These are phyloP conservation scores for Willisornis vidua DNA, from an alignment of 2,113 vertebrate genomes.

Conservation along the genomic window DNA sequence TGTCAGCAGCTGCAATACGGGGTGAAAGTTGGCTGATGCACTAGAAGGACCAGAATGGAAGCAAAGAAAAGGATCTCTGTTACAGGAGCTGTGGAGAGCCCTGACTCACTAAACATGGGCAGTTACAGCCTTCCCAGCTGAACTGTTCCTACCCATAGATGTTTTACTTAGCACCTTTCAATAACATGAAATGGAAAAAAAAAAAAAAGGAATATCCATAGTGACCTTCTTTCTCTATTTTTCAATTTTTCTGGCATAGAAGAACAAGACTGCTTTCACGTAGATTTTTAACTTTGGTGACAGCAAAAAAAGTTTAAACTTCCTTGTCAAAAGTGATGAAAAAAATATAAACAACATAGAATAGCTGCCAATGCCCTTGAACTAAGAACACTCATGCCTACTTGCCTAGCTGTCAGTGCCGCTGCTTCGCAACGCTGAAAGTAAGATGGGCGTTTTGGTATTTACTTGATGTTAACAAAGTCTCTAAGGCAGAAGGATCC, in stretches of 20 bases:
- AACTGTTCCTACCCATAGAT: neutral
- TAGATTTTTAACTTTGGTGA: neutral
- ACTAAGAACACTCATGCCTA: neutral
- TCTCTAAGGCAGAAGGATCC: neutral
- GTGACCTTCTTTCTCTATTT: neutral
- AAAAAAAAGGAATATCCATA: neutral
- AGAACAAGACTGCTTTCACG: neutral
- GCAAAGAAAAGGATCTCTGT: slow-evolving; percentile 60
- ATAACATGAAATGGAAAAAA: neutral
- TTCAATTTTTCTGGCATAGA: neutral
- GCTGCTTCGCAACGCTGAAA: neutral
- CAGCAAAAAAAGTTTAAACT: neutral
- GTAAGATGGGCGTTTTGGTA: neutral
- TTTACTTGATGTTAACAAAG: neutral
- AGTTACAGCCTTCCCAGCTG: neutral
- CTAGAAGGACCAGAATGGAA: slow-evolving; percentile 31
- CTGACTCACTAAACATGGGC: slow-evolving; percentile 2
- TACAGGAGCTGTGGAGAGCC: slow-evolving; percentile 7
- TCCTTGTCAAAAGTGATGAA: neutral
- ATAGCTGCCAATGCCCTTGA: neutral
- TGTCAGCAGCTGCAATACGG: slow-evolving; percentile 51
- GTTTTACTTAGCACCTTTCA: slow-evolving; percentile 43
- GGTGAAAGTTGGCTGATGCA: slow-evolving; percentile 51
- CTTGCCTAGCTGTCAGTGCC: neutral
- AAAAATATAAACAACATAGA: neutral